A percentile compares a stretch with the other conserved stretches of the same genome.
These are phyloP conservation scores for Himalopsyche kuldschensis DNA, from an alignment of 2,888 invertebrate species.

Conservation along the genomic window DNA sequence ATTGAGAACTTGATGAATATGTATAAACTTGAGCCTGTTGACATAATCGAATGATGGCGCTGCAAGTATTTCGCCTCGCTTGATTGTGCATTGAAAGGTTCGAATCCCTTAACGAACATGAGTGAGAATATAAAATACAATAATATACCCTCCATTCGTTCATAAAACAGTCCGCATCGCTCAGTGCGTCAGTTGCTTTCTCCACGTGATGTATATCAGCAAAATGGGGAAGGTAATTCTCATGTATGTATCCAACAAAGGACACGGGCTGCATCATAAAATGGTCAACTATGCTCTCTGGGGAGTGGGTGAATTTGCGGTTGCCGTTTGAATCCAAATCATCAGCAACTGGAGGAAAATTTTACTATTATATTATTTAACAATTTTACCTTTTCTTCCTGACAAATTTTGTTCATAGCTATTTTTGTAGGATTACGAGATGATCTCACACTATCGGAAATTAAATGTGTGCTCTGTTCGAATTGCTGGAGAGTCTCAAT, in stretches of 20 bases:
- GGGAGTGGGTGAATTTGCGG: conserved; percentile 62
- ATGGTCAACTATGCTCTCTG: conserved; percentile 67
- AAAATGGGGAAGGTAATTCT: conserved; percentile 76
- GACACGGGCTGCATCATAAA: conserved; percentile 68
- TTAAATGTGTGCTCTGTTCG: no score
- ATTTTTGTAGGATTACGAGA: no score
- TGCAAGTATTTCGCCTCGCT: no score
- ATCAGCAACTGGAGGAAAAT: conserved; percentile 9
- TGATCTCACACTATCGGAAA: no score
- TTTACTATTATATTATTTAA: neutral
- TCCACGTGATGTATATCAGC: conserved; percentile 64
- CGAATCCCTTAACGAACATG: neutral
- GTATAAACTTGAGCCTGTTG: neutral
- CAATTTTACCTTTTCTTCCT: neutral
- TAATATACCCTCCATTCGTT: conserved; percentile 65
- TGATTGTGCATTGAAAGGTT: neutral
- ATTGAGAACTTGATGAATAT: no score
- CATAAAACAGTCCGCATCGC: conserved; percentile 70
- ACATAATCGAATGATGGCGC: no score
- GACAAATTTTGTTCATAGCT: neutral
- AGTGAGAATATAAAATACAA: neutral
- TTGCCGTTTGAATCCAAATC: conserved; percentile 34
- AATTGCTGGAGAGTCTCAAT: no score
- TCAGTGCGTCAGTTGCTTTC: conserved; percentile 67
- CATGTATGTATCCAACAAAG: conserved; percentile 70